Evolutionary conservation across 2,113 vertebrate genomes (phyloP).

Genomic region (Gavialis gangeticus): DNA sequence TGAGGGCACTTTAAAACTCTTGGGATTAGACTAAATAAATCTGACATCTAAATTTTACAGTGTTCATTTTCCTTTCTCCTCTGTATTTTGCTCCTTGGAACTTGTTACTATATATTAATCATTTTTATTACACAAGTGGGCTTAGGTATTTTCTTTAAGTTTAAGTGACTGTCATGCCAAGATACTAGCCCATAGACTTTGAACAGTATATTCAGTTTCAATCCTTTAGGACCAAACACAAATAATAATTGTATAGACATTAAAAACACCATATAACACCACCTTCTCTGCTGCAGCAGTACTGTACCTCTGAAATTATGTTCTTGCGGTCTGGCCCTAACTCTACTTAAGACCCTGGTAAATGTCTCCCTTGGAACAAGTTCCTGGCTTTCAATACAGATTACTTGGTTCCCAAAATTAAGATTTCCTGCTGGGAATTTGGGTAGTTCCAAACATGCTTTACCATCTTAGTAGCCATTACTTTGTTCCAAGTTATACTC

Average conservation of each 20-base stretch:
- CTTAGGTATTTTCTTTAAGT: constrained; percentile 4
- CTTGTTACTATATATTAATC: background rate
- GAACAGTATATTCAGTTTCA: background rate
- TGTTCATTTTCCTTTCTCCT: background rate
- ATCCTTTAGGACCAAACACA: background rate
- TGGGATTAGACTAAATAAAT: background rate
- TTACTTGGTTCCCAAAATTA: constrained; percentile 56
- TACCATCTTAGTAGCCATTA: background rate
- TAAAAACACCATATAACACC: background rate
- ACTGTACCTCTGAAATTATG: background rate
- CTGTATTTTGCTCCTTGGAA: background rate
- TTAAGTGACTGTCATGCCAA: background rate
- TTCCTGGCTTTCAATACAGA: constrained; percentile 27
- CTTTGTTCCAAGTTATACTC: background rate
- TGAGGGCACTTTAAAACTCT: background rate
- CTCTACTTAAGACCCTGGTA: constrained; percentile 30
- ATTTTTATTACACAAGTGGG: background rate
- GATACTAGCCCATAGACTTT: background rate
- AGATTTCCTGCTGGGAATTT: constrained; percentile 47
- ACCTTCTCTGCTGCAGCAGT: background rate
- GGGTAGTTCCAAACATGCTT: background rate
- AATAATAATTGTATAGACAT: background rate
- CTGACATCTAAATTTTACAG: background rate
- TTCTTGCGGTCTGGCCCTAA: constrained; percentile 33
- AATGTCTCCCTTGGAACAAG: constrained; percentile 57